A percentile compares a stretch with the other conserved stretches of the same genome.
Evolutionary conservation across 2,113 vertebrate genomes (phyloP).

Genomic region (Malurus elegans): DNA sequence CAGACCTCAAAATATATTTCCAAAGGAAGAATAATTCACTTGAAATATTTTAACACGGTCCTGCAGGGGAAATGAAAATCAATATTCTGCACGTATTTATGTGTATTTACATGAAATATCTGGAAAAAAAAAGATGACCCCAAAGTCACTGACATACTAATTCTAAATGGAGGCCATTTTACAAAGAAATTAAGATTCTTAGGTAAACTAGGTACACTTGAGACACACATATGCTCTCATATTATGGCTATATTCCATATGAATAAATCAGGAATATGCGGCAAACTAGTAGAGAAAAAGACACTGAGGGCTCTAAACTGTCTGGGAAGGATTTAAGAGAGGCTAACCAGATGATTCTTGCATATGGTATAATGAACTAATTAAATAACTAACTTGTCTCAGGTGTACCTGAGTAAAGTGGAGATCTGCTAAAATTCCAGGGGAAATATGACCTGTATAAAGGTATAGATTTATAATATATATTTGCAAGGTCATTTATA

Average conservation of each 20-base stretch:
- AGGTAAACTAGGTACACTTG: neutral
- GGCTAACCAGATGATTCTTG: neutral
- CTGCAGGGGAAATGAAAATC: neutral
- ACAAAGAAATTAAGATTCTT: neutral
- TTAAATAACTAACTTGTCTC: fast-evolving
- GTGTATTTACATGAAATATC: neutral
- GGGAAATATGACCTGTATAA: neutral
- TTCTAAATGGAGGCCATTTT: neutral
- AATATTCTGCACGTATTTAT: neutral
- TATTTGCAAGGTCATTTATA: neutral
- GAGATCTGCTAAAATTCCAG: neutral
- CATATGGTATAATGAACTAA: neutral
- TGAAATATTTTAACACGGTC: neutral
- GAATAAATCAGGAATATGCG: neutral
- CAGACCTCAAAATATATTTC: neutral
- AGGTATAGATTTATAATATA: neutral
- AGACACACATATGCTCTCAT: neutral
- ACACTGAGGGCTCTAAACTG: neutral
- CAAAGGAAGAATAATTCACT: neutral
- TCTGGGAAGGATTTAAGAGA: neutral
- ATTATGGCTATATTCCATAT: neutral
- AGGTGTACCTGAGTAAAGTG: neutral
- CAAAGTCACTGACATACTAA: neutral
- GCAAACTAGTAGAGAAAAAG: neutral
- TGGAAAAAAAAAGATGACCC: neutral